Conservation (phyloP, 2,113 vertebrate species). For the Platycercus adscitus region DNA sequence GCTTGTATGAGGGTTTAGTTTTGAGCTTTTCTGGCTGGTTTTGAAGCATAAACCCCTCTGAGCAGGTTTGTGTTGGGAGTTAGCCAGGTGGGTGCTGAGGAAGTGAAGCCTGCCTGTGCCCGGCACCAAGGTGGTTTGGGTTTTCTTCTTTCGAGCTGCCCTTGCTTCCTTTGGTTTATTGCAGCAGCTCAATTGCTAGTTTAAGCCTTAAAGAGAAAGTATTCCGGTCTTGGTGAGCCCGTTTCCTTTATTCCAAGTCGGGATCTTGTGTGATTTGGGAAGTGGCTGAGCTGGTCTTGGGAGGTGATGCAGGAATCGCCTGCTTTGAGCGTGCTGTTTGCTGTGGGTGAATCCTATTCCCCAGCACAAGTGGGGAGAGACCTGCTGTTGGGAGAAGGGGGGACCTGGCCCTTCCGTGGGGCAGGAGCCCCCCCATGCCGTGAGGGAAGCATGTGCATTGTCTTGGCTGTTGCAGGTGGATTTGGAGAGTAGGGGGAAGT, state of each 20-base stretch:
- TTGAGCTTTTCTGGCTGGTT: constrained; percentile 38
- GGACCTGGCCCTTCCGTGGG: not conserved
- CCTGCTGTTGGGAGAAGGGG: not conserved
- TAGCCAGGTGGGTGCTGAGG: not conserved
- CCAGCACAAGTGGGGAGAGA: not conserved
- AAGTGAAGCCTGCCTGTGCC: not conserved
- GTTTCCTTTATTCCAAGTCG: not conserved
- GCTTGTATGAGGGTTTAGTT: constrained; percentile 5
- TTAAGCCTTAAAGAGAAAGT: constrained; percentile 36
- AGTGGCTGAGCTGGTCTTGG: not conserved
- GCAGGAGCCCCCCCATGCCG: not conserved
- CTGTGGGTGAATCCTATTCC: not conserved
- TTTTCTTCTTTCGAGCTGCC: constrained; percentile 7
- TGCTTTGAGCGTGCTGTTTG: rapidly evolving
- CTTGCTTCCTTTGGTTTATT: not conserved
- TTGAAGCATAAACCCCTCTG: not conserved
- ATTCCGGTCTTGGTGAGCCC: not conserved
- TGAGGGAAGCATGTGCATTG: not conserved
- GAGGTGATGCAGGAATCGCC: not conserved
- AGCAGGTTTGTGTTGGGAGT: not conserved
- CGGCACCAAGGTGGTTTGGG: not conserved
- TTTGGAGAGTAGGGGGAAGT: not conserved
- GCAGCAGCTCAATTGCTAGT: constrained; percentile 15
- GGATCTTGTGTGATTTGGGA: not conserved
- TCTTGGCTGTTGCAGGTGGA: not conserved